Evolutionary conservation across 2,797 vertebrate genomes (phyloP).

Genomic region (Cheirogaleus major): DNA sequence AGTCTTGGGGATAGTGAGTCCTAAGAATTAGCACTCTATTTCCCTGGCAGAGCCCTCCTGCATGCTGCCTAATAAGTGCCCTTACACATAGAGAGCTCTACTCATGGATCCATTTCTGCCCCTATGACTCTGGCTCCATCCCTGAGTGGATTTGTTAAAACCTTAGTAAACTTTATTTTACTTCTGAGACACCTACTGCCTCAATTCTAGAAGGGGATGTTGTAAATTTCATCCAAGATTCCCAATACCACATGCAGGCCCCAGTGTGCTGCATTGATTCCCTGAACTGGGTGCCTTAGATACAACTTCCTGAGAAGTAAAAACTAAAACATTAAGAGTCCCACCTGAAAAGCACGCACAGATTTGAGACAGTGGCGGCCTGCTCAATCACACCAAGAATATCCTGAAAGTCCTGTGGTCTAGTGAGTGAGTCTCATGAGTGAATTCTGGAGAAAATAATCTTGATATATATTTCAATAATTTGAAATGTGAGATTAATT

Average conservation of each 20-base stretch:
- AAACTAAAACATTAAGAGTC: not conserved
- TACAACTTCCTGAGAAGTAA: not conserved
- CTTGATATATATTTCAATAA: not conserved
- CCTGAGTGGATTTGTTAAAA: not conserved
- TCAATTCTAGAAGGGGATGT: not conserved
- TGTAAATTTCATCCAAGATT: not conserved
- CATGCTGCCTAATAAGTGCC: not conserved
- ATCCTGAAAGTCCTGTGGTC: not conserved
- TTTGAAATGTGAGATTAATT: not conserved
- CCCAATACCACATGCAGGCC: not conserved
- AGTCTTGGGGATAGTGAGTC: not conserved
- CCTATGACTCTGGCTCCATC: not conserved
- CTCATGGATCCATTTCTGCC: not conserved
- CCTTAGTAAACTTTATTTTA: not conserved
- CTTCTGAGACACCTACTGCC: not conserved
- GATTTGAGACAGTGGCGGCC: not conserved
- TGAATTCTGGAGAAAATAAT: not conserved
- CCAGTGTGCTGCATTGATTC: rapidly evolving
- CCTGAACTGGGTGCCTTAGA: not conserved
- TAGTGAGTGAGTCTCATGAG: not conserved
- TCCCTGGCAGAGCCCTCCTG: no score
- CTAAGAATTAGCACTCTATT: not conserved
- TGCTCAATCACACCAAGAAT: not conserved
- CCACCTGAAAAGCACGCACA: not conserved
- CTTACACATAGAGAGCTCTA: not conserved